A percentile compares a stretch with the other conserved stretches of the same genome.
phyloP scores from a whole-genome alignment of 2,888 invertebrate genomes.

The Aleiodes leptofemur region DNA sequence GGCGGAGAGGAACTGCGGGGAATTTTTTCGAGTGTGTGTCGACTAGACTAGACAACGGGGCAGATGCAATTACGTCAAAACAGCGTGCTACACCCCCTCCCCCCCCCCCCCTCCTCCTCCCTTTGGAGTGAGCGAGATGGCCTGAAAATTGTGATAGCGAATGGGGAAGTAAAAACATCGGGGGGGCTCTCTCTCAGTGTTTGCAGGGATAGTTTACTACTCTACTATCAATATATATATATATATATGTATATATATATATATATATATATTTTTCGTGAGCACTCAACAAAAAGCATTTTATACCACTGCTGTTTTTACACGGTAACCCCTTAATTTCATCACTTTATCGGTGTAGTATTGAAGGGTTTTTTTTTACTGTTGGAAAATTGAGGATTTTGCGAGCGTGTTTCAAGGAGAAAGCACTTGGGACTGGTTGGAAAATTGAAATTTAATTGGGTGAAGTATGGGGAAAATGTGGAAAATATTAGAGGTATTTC shows the following conservation, averaged over 20 bases:
- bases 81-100: not conserved
- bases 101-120: no score
- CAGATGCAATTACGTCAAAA: slow-evolving; percentile 50
- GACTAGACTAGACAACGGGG: slow-evolving; percentile 37
- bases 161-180: not conserved
- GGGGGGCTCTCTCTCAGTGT: no score
- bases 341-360: slow-evolving; percentile 19
- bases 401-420: no score
- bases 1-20: no score
- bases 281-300: slow-evolving; percentile 20
- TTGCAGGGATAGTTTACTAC: not conserved
- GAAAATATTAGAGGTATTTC: no score
- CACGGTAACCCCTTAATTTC: slow-evolving; percentile 23
- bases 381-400: no score
- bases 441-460: no score
- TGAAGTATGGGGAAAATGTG: no score
- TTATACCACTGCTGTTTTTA: not conserved
- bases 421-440: no score
- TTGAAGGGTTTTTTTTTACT: not conserved
- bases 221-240: slow-evolving; percentile 7
- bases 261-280: not conserved
- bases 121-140: not conserved
- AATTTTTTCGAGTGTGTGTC: slow-evolving; percentile 35
- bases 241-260: no score
- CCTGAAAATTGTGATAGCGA: slow-evolving; percentile 2